These are phyloP conservation scores for Cylindroiulus punctatus DNA, from an alignment of 2,888 invertebrate genomes.

Conservation along the genomic window DNA sequence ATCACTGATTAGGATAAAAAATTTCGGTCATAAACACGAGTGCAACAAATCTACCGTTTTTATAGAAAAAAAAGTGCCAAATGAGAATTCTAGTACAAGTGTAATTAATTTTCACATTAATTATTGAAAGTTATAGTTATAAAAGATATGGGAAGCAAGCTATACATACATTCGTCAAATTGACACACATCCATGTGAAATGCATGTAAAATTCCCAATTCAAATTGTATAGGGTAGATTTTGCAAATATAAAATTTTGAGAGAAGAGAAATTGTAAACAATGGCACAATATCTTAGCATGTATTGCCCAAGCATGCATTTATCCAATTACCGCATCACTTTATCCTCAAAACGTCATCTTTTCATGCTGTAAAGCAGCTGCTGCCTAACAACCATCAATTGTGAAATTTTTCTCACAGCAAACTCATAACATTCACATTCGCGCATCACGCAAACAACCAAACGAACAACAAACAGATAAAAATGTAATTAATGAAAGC, in stretches of 20 bases:
- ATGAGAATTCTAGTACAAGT: too few relatives aligned
- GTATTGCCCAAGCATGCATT: background rate
- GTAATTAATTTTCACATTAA: too few relatives aligned
- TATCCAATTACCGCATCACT: background rate
- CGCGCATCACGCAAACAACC: constrained; percentile 28
- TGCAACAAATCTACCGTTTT: too few relatives aligned
- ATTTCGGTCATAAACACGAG: too few relatives aligned
- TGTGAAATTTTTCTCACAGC: background rate
- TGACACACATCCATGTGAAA: too few relatives aligned
- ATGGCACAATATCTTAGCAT: background rate
- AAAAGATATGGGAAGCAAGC: too few relatives aligned
- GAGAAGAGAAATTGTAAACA: background rate
- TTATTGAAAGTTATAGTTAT: too few relatives aligned
- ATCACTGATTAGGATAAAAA: too few relatives aligned
- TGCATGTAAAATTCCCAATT: too few relatives aligned
- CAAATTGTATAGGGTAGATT: too few relatives aligned
- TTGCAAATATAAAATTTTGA: background rate
- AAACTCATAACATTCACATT: background rate
- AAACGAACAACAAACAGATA: background rate
- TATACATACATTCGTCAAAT: too few relatives aligned
- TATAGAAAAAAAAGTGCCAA: too few relatives aligned
- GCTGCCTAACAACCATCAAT: background rate
- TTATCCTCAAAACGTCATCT: background rate
- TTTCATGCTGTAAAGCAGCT: background rate
- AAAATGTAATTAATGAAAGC: background rate